Base-by-base conservation (phyloP, 1,140 invertebrate species). In the Sitobion miscanthi region DNA sequence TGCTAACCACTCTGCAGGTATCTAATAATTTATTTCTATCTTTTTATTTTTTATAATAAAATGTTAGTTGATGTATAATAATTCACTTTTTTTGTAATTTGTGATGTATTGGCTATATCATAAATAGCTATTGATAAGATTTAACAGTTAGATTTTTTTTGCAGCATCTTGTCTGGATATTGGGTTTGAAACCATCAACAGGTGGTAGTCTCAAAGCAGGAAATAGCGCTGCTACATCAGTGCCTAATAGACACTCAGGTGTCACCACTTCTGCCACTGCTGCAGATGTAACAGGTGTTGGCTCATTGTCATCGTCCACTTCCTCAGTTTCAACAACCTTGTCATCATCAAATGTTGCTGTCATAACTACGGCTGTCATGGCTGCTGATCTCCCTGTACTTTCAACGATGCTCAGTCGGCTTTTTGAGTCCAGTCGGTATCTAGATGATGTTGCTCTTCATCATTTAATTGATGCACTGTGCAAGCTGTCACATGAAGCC, bases 391-490 rank as follows among this genome's bases (percentile, higher is more conserved):
- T 99, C 82, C 99, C 99, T 0, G 98, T 98, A 42, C 96, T 99
- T 6, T 99, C 98, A 21, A 97, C 98, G 62, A 99, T 99, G 98
- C 95, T 99, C 77, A 99, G 98, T 89, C 96, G 98, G 94, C 96
- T 99, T 20, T 99, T 99, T 95, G 98, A 99, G 95, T 98, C 98
- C 35, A 99, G 98, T 94, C 98, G 98, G 95, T 97, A 98, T 95
- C 96, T 99, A 85, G 98, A 99, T 95, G 98, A 99, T 95, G 98
- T 98, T 6, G 98, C 98, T 7, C 95, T 99, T 0, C 98, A 99
- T 95, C 98, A 99, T 95, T 96, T 99, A 7, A 99, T 99, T 91
- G 99, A 99, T 95, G 99, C 99, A 14, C 96, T 99, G 0, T 99
- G 99, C 95, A 99, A 99, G 95, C 95, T 99, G 11, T 99, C 98